Evolutionary conservation across 2,113 vertebrate species (phyloP), one percentile per base, ranked within the genome.

Genomic region (Natator depressus): DNA sequence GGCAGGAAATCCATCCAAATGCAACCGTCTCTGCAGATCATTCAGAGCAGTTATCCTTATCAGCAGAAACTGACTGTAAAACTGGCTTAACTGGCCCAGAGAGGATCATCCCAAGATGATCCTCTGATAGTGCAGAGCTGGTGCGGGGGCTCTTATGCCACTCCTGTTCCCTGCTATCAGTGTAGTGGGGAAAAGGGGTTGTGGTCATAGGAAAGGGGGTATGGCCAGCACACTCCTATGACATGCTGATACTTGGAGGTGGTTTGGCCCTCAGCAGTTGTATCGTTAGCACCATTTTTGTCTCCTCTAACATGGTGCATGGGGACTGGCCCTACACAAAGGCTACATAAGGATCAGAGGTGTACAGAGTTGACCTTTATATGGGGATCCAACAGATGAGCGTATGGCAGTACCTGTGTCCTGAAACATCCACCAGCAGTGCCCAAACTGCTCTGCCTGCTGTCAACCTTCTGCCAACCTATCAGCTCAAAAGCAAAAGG

Each of bases 11-110:
- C 20, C 27, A 82, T 51, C 69, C 88, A 65, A 80, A 3, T 27
- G 38, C n/a, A 92, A 55, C 4, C 5, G 25, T 50, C 53, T 91
- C 86, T 85, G 35, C 62, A 69, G 91, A 85, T 72, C 69, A 78
- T 85, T 83, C 90, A 35, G 53, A 94, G 29, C 46, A 90, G 49
- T 31, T 31, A 49, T 83, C 84, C 85, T 94, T 91, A 93, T 85
- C 80, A 88, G 53, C 46, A 49, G 47, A n/a, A 49, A n/a, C 76
- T 57, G 51, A 53, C 84, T 54, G 55, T 55, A 84, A 81, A 84
- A 47, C 17, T 35, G 8, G 16, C 65, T 69, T n/a, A 72, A 72
- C 35, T 82, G 53, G 16, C 20, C 19, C 59, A 86, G 72, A 72
- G 12, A 80, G 75, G 62, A 81, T 51, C 79, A 38, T 42, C 72